phyloP scores from a whole-genome alignment of 2,113 vertebrate genomes.

The Heliornis fulica region DNA sequence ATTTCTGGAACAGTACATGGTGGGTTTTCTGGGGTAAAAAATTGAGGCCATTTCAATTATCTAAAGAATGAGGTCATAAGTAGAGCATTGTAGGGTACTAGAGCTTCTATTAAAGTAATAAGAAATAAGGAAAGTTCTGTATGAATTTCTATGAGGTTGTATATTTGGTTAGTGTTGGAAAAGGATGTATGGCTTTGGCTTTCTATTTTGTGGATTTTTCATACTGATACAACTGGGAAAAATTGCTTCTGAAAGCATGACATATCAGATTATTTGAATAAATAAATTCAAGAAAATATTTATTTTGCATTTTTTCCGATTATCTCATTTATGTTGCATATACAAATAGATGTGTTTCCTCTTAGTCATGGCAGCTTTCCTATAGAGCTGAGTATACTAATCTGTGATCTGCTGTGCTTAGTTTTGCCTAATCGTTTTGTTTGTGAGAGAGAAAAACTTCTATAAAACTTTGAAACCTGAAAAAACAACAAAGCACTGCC shows the following conservation, averaged over 20 bases:
- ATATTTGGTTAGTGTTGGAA: neutral
- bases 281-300: neutral
- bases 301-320: neutral
- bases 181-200: neutral
- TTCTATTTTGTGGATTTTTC: constrained; percentile 18
- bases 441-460: neutral
- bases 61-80: neutral
- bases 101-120: neutral
- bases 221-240: neutral
- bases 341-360: neutral
- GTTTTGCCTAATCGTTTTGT: neutral
- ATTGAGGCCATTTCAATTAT: neutral
- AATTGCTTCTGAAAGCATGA: neutral
- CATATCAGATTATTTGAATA: neutral
- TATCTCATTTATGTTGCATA: neutral
- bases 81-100: neutral
- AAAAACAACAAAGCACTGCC: neutral
- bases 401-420: neutral
- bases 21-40: neutral
- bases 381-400: neutral
- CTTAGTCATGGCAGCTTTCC: neutral
- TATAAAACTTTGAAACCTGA: neutral
- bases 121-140: neutral
- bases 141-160: neutral
- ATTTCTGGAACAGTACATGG: neutral